Conservation (phyloP, 2,113 vertebrate species). For the Melanostigma gelatinosum region DNA sequence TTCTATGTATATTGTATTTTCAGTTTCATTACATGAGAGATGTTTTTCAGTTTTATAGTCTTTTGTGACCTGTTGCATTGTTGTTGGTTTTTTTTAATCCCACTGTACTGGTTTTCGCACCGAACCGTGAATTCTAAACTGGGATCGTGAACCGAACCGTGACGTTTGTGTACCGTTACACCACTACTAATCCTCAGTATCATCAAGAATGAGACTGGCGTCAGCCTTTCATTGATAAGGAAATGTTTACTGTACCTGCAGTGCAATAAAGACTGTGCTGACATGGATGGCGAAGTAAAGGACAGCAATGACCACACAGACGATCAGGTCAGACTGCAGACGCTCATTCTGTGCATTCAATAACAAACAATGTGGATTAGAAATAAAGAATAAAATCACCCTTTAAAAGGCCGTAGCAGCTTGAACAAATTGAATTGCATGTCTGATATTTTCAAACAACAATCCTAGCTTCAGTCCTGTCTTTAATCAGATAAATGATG, state of each 20-base stretch:
- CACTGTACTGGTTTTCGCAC: too few relatives aligned
- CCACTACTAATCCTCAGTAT: neutral
- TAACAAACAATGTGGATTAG: neutral
- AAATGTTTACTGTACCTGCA: constrained; percentile 86
- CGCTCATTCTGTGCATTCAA: constrained; percentile 89
- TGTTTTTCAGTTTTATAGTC: neutral
- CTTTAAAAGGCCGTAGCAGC: neutral
- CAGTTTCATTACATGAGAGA: neutral
- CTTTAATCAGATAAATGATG: neutral
- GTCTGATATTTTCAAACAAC: neutral
- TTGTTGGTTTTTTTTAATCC: too few relatives aligned
- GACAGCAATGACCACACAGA: constrained; percentile 93
- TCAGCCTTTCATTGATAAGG: neutral
- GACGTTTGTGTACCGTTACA: neutral
- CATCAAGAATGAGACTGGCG: too few relatives aligned
- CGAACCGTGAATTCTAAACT: neutral
- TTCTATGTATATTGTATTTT: neutral
- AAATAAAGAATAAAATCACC: neutral
- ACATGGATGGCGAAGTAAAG: constrained; percentile 99
- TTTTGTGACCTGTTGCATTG: neutral
- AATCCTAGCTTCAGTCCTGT: neutral
- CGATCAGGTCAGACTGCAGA: constrained; percentile 95
- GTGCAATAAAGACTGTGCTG: constrained; percentile 96
- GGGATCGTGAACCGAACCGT: neutral
- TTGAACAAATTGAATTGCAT: neutral